These are phyloP conservation scores for Furcifer pardalis DNA, from an alignment of 2,797 vertebrate genomes.

Conservation along the genomic window DNA sequence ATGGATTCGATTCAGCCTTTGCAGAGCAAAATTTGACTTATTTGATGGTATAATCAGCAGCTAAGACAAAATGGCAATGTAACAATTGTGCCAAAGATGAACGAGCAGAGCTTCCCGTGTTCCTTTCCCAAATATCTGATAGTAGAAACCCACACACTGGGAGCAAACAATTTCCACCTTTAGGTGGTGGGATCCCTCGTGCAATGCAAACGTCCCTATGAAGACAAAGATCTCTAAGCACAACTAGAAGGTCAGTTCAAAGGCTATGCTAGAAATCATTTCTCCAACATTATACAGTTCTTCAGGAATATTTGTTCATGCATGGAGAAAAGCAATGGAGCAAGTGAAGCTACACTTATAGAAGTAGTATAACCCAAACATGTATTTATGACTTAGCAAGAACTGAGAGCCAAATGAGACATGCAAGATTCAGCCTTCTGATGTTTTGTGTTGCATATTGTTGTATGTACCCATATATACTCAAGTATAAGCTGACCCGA, in stretches of 20 bases:
- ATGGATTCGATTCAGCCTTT: too few relatives aligned
- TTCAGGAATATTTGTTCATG: neutral
- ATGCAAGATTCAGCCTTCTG: neutral
- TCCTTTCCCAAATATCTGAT: neutral
- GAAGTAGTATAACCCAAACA: neutral
- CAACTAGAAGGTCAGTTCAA: neutral
- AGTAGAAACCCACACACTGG: neutral
- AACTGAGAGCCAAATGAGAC: neutral
- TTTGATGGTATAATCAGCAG: too few relatives aligned
- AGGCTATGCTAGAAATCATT: neutral
- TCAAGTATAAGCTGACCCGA: too few relatives aligned
- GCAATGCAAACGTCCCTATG: too few relatives aligned
- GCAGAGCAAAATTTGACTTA: too few relatives aligned
- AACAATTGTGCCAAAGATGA: neutral
- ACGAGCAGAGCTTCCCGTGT: neutral
- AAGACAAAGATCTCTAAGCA: neutral
- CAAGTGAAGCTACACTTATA: neutral
- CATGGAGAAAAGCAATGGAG: neutral
- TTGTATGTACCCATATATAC: too few relatives aligned
- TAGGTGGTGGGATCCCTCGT: too few relatives aligned
- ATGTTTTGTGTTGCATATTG: neutral
- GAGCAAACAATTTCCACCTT: neutral
- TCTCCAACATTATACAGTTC: neutral
- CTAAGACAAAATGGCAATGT: too few relatives aligned
- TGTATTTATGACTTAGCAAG: neutral